Evolutionary conservation across 1,140 invertebrate species (phyloP).

Genomic region (Magallana angulata): DNA sequence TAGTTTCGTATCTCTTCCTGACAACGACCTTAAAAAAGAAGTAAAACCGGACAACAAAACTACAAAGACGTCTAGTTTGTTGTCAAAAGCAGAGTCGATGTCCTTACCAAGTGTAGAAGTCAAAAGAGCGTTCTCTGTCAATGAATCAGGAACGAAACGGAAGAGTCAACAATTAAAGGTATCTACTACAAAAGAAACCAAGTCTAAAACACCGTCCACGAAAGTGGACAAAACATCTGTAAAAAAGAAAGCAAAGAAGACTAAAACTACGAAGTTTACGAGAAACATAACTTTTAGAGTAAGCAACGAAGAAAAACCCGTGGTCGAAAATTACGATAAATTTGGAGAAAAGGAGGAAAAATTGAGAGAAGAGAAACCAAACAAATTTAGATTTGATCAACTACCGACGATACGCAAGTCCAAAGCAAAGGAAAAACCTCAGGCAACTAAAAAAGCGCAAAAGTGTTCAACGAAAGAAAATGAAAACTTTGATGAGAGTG

Average conservation of each 20-base stretch:
- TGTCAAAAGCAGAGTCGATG: neutral
- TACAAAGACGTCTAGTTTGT: neutral
- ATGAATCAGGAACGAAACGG: neutral
- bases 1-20: neutral
- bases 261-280: neutral
- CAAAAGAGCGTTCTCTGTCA: neutral
- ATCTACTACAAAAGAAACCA: neutral
- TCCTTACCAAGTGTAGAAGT: neutral
- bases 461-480: neutral
- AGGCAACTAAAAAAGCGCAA: neutral
- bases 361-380: neutral
- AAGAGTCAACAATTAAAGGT: neutral
- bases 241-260: slow-evolving; percentile 14
- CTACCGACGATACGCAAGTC: neutral
- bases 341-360: slow-evolving; percentile 17
- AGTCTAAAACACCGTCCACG: neutral
- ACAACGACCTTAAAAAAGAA: neutral
- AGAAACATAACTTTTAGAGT: neutral
- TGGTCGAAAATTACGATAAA: slow-evolving; percentile 7
- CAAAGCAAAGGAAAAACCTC: neutral
- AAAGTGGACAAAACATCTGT: neutral
- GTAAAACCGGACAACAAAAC: neutral
- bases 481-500: neutral
- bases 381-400: slow-evolving; percentile 14
- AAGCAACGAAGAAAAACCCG: neutral